Evolutionary conservation across 2,797 vertebrate genomes (phyloP), one percentile per base, ranked within the genome.

Genomic region (Distichodus sexfasciatus): DNA sequence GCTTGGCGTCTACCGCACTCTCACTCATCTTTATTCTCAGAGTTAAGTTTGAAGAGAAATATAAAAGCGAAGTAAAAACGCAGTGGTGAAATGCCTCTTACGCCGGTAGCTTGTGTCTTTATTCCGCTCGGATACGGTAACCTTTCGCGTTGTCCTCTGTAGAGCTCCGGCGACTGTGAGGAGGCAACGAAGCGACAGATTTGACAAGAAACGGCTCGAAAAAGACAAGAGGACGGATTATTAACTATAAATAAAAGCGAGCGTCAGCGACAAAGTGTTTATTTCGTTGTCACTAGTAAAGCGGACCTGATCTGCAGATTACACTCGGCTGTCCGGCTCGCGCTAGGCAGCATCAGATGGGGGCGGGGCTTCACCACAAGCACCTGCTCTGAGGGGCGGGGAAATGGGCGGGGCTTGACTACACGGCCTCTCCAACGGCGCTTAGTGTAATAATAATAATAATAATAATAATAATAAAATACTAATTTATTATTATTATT

Each of bases 21-120:
- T 92, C 91, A 21, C 86, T 90, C 91, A 93, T 93, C 11, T 6
- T 44, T n/a, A n/a, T n/a, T n/a, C n/a, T n/a, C n/a, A n/a, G n/a
- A n/a, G n/a, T n/a, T n/a, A n/a, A n/a, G n/a, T n/a, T n/a, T n/a
- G n/a, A n/a, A n/a, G n/a, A n/a, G n/a, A n/a, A n/a, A n/a, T n/a
- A n/a, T n/a, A n/a, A n/a, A 8, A 44, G 15, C 41, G 1, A 17
- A n/a, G n/a, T n/a, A n/a, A n/a, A n/a, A n/a, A n/a, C n/a, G n/a
- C n/a, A n/a, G n/a, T n/a, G n/a, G n/a, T n/a, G n/a, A n/a, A n/a
- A n/a, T n/a, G n/a, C n/a, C n/a, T n/a, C n/a, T n/a, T n/a, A n/a
- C n/a, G n/a, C n/a, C n/a, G n/a, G n/a, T n/a, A n/a, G n/a, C n/a
- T n/a, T n/a, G n/a, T n/a, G n/a, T n/a, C n/a, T n/a, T 31, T 15